Conservation (phyloP, 2,797 vertebrate species). For the Macroramphosus scolopax region DNA sequence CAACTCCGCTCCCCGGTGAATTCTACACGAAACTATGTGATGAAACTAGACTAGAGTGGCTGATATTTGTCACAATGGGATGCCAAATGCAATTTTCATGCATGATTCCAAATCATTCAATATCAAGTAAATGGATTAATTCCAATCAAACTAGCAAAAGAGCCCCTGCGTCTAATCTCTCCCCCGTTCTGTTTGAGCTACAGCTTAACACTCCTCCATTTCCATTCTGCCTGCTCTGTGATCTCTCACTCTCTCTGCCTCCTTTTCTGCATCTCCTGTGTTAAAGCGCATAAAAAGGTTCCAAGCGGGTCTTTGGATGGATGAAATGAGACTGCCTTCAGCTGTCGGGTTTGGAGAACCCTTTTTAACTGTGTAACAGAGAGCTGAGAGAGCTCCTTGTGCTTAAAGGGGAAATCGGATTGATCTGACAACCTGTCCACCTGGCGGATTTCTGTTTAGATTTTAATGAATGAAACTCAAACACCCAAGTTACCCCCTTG, state of each 20-base stretch:
- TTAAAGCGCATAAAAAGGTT: conserved; percentile 47
- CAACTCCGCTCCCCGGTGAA: conserved; percentile 59
- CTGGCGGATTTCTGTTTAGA: conserved; percentile 55
- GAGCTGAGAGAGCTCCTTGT: conserved; percentile 25
- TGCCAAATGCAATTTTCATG: conserved; percentile 48
- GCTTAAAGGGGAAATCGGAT: conserved; percentile 36
- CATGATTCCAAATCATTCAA: conserved; percentile 41
- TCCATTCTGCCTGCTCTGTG: conserved; percentile 39
- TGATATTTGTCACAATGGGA: conserved; percentile 56
- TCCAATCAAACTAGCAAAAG: conserved; percentile 50
- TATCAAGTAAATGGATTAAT: conserved; percentile 52
- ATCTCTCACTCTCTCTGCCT: conserved; percentile 23
- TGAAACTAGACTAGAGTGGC: conserved; percentile 42
- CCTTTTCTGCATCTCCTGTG: conserved; percentile 33
- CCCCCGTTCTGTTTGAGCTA: conserved; percentile 35
- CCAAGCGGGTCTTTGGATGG: conserved; percentile 20
- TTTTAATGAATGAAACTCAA: conserved; percentile 64
- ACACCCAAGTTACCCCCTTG: conserved; percentile 19
- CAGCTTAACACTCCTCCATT: conserved; percentile 46
- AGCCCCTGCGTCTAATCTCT: conserved; percentile 46
- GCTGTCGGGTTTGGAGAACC: conserved; percentile 30
- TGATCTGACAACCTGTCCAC: conserved; percentile 54
- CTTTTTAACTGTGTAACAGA: conserved; percentile 22
- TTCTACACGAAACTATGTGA: conserved; percentile 41
- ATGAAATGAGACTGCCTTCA: conserved; percentile 27